Evolutionary conservation across 1,140 invertebrate species (phyloP), one percentile per base, ranked within the genome.

Genomic region (Cyclina sinensis): DNA sequence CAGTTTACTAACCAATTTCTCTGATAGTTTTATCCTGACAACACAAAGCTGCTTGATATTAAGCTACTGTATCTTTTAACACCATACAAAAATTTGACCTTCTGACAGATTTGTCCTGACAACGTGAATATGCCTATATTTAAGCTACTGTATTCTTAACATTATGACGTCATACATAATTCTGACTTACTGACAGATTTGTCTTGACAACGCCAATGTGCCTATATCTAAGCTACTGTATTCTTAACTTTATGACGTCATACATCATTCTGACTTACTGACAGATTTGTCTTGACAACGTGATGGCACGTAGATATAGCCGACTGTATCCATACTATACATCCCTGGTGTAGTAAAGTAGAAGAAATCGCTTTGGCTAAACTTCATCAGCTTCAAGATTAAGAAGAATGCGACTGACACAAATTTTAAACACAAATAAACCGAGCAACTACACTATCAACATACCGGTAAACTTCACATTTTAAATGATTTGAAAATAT

Each of bases 311-410:
- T 95, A 95, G 27, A 95, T 84, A 86, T 91, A 95, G 32, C 94
- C 94, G 24, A 70, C 76, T 48, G 78, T 90, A 73, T 94, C 95
- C 94, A 95, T 94, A 65, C n/a, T n/a, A n/a, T 57, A 89, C 54
- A 82, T 81, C 12, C 76, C 84, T 18, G 94, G 93, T 16, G 89
- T 85, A 35, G 73, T 65, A 18, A 93, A 24, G 32, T 80, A 80
- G 81, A 95, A 94, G 88, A 95, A 95, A 74, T 94, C 95, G 12
- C 46, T 80, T 90, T 95, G 95, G 81, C 93, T 92, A 76, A 93
- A 95, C 76, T 92, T 85, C 51, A 86, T 32, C 70, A 95, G 90
- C 79, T 51, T 21, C 27, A 21, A 14, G 37, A 70, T 30, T 57
- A 57, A 9, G n/a, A 57, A 21, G n/a, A 57, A 57, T n/a, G n/a